Conservation (phyloP, 2,113 vertebrate genomes). For the Lagenorhynchus albirostris region DNA sequence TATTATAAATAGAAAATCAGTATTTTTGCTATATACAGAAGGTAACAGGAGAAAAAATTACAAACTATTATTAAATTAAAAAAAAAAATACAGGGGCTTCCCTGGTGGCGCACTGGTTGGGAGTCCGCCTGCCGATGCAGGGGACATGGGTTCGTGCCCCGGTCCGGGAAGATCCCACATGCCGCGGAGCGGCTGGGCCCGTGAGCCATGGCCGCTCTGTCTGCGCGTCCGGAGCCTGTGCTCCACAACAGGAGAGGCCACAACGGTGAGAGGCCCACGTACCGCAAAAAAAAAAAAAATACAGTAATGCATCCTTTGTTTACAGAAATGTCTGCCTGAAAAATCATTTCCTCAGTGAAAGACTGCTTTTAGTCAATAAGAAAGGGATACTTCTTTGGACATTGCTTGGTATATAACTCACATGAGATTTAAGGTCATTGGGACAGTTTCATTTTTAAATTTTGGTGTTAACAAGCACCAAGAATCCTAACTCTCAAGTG, state of each 20-base stretch:
- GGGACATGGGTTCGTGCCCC: too few species aligned
- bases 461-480: constrained; percentile 21
- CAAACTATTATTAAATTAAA: background rate
- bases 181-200: too few species aligned
- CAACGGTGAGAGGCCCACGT: too few species aligned
- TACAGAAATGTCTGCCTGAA: background rate
- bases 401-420: background rate
- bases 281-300: background rate
- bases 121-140: too few species aligned
- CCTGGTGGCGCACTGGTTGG: too few species aligned
- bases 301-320: background rate
- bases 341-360: background rate
- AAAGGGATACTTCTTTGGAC: background rate
- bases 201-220: too few species aligned
- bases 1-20: background rate
- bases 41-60: background rate
- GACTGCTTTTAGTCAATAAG: background rate
- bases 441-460: background rate
- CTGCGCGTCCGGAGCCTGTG: too few species aligned
- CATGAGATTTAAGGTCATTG: background rate
- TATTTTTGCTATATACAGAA: background rate
- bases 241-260: too few species aligned
- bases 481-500: background rate
- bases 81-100: background rate
- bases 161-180: too few species aligned